phyloP scores from a whole-genome alignment of 2,113 vertebrate genomes.

The Fukomys damarensis region DNA sequence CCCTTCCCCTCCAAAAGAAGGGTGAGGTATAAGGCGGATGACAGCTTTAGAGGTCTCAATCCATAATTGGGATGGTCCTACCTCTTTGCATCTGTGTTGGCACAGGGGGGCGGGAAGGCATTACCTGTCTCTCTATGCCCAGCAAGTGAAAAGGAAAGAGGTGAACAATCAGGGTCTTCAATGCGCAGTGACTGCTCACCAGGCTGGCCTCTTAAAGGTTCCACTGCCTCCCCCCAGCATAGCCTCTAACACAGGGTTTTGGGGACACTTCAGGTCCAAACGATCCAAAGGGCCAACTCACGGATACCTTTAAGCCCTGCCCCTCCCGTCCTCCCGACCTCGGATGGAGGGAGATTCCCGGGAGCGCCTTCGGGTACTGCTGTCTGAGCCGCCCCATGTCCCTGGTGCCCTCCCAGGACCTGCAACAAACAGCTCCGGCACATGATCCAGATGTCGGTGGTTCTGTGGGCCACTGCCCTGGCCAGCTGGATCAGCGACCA shows the following conservation, averaged over 20 bases:
- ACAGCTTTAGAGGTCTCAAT: too few relatives aligned
- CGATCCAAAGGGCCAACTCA: too few relatives aligned
- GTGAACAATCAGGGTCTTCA: not conserved
- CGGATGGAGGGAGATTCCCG: not conserved
- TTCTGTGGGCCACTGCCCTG: slow-evolving; percentile 92
- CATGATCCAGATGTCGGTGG: slow-evolving; percentile 83
- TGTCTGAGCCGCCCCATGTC: not conserved
- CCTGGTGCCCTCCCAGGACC: slow-evolving; percentile 84
- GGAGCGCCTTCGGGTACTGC: not conserved
- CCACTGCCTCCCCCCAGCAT: not conserved
- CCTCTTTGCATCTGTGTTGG: not conserved
- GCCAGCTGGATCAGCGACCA: slow-evolving; percentile 95
- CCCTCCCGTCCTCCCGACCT: not conserved
- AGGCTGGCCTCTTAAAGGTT: not conserved
- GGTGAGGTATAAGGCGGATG: not conserved
- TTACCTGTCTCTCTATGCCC: not conserved
- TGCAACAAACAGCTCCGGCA: slow-evolving; percentile 86
- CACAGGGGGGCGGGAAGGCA: too few relatives aligned
- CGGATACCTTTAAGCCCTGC: too few relatives aligned
- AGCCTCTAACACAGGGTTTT: not conserved
- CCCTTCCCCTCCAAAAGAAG: not conserved
- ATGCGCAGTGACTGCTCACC: not conserved
- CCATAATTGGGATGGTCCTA: not conserved
- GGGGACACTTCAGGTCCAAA: not conserved
- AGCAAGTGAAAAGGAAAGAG: not conserved